Percentiles rank a stretch among this genome's conserved stretches.
Evolutionary conservation across 1,140 invertebrate species (phyloP).

Genomic region (Nylanderia fulva): DNA sequence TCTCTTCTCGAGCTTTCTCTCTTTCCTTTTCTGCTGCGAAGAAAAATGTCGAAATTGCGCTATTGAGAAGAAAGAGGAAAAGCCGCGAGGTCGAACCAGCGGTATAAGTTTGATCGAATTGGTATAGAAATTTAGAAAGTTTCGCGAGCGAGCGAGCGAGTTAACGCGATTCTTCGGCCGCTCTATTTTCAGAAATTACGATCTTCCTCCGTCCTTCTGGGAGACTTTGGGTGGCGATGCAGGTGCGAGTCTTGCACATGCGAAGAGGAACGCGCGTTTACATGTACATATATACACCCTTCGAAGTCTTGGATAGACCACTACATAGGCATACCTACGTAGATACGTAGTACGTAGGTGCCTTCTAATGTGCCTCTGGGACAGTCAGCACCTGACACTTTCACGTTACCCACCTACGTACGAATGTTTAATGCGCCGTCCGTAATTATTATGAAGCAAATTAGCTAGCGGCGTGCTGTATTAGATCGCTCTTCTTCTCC

Average conservation of each 20-base stretch:
- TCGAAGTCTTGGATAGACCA: neutral
- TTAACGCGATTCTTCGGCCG: constrained; percentile 46
- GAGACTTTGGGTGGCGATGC: constrained; percentile 33
- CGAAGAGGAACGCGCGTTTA: neutral
- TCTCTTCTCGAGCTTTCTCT: too few species aligned
- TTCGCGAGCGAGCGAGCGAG: constrained; percentile 4
- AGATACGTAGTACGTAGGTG: constrained; percentile 7
- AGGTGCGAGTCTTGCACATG: constrained; percentile 25
- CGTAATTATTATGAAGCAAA: constrained; percentile 78
- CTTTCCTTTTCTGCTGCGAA: too few species aligned
- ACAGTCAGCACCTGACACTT: constrained; percentile 74
- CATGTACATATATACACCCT: neutral
- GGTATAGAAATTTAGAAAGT: constrained; percentile 44
- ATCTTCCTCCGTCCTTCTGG: constrained; percentile 37
- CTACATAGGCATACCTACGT: neutral
- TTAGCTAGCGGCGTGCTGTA: constrained; percentile 62
- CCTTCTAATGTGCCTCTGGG: constrained; percentile 72
- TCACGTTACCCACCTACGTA: constrained; percentile 68
- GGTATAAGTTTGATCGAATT: constrained; percentile 53
- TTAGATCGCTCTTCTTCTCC: constrained; percentile 2
- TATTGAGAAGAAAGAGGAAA: neutral
- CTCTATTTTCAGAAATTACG: constrained; percentile 57
- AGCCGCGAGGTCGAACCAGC: constrained; percentile 12
- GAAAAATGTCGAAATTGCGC: neutral
- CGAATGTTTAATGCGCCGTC: constrained; percentile 74